Conservation (phyloP, 2,888 invertebrate genomes). For the Andrena dorsata region DNA sequence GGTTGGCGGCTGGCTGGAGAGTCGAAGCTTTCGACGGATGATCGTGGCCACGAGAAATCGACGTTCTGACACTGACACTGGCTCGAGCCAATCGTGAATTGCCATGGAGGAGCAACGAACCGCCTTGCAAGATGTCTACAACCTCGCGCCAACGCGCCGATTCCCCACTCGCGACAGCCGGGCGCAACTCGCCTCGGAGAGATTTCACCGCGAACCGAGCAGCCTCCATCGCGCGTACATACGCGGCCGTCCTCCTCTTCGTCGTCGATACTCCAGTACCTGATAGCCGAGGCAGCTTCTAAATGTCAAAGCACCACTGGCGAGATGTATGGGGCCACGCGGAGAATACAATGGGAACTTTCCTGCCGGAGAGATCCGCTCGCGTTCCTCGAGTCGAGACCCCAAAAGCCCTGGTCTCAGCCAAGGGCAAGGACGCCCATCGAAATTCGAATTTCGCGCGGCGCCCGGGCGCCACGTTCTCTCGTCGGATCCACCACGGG, state of each 20-base stretch:
- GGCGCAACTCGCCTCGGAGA: slow-evolving; percentile 74
- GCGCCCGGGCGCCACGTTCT: too few relatives aligned
- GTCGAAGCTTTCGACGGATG: neutral
- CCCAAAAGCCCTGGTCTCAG: slow-evolving; percentile 1
- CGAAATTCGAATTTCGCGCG: too few relatives aligned
- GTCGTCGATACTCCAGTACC: slow-evolving; percentile 63
- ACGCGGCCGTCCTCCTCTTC: slow-evolving; percentile 16
- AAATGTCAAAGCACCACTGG: slow-evolving; percentile 70
- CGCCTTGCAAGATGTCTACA: slow-evolving; percentile 67
- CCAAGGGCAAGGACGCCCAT: slow-evolving; percentile 26
- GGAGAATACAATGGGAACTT: neutral
- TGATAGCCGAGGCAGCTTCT: slow-evolving; percentile 53
- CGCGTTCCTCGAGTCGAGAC: neutral
- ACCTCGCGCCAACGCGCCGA: slow-evolving; percentile 66
- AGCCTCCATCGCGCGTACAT: slow-evolving; percentile 43
- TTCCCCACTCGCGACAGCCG: slow-evolving; percentile 43
- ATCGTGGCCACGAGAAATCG: slow-evolving; percentile 63
- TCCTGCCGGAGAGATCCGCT: slow-evolving; percentile 3
- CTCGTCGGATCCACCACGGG: too few relatives aligned
- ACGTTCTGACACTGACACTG: slow-evolving; percentile 70
- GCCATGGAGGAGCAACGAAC: slow-evolving; percentile 69
- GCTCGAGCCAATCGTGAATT: slow-evolving; percentile 58
- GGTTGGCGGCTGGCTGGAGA: neutral
- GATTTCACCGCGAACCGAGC: slow-evolving; percentile 78
- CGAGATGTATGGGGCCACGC: slow-evolving; percentile 1